Evolutionary conservation across 2,113 vertebrate genomes (phyloP), one percentile per base, ranked within the genome.

Genomic region (Panthera uncia): DNA sequence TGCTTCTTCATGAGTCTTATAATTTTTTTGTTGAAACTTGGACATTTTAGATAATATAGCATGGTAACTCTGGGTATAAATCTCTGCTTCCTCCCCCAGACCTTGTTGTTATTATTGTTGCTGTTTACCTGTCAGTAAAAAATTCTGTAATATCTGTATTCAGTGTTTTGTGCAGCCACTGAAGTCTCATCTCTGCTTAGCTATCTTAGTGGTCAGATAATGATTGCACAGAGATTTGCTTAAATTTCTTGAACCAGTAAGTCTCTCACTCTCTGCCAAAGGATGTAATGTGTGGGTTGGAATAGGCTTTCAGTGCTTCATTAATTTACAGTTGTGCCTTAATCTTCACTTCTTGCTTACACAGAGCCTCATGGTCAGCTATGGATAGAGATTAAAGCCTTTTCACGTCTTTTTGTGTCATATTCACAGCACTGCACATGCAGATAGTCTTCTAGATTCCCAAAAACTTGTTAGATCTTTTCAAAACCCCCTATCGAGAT

Each of bases 11-110:
- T 94, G 7, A 52, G 19, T 88, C 55, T 52, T 45, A 1, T 36
- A n/a, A 68, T 68, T 76, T n/a, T 80, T 97, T 82, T 78, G 48
- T 91, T 87, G 73, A 87, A 95, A 87, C 4, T 18, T 76, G 38
- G 29, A 52, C 29, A 61, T 95, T 78, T 87, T 27, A 95, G 87
- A 76, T 87, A 74, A 76, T 8, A 23, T 31, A 81, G 9, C 33
- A 29, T 90, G 31, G 2, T 12, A 73, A 61, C 16, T 84, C 63
- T 92, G 31, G 5, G 41, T 85, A 73, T 85, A 80, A 19, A 36
- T 84, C 19, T 96, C 41, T 55, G n/a, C 13, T 25, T 68, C 25
- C n/a, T 69, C 23, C n/a, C 5, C 19, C 7, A 33, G n/a, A 4
- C n/a, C 65, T 84, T 23, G 50, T 69, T 89, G 31, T 31, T 48